phyloP scores from a whole-genome alignment of 2,888 invertebrate species.

The Ectemnius cavifrons region DNA sequence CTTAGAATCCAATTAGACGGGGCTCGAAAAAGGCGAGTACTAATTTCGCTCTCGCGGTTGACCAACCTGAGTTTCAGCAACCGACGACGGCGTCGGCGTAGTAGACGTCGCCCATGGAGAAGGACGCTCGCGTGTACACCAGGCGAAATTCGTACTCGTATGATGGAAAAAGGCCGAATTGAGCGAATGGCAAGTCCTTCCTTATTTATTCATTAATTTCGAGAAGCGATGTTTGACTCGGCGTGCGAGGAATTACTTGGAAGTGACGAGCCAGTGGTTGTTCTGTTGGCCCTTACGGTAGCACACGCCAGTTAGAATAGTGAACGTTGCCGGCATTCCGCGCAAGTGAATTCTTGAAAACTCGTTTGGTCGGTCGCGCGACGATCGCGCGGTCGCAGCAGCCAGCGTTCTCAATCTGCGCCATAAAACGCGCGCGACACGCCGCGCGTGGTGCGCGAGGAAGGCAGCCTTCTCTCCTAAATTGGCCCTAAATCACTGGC shows the following conservation, averaged over 20 bases:
- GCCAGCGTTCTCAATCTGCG: conserved; percentile 63
- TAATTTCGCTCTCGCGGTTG: too few species aligned
- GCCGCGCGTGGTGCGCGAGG: conserved; percentile 52
- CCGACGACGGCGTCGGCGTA: too few species aligned
- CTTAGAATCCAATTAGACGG: too few species aligned
- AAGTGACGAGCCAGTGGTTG: conserved; percentile 40
- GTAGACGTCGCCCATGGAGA: too few species aligned
- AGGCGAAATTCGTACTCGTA: conserved; percentile 16
- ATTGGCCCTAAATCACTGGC: conserved; percentile 58
- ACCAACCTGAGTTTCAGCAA: too few species aligned
- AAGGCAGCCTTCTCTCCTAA: conserved; percentile 61
- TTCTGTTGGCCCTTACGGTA: conserved; percentile 54
- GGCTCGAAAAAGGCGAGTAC: too few species aligned
- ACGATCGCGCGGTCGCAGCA: conserved; percentile 52
- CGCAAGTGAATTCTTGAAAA: conserved; percentile 73
- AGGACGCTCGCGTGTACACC: conserved; percentile 14
- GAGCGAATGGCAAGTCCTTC: conserved; percentile 28
- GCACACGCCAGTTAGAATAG: conserved; percentile 65
- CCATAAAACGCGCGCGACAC: conserved; percentile 55
- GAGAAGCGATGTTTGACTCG: conserved; percentile 54
- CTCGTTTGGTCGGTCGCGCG: conserved; percentile 70
- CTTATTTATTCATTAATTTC: conserved; percentile 59
- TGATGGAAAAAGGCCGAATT: conserved; percentile 6
- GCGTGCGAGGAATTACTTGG: conserved; percentile 47
- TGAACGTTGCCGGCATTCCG: conserved; percentile 72